These are phyloP conservation scores for Cryptops parisi DNA, from an alignment of 2,888 invertebrate species.

Conservation along the genomic window DNA sequence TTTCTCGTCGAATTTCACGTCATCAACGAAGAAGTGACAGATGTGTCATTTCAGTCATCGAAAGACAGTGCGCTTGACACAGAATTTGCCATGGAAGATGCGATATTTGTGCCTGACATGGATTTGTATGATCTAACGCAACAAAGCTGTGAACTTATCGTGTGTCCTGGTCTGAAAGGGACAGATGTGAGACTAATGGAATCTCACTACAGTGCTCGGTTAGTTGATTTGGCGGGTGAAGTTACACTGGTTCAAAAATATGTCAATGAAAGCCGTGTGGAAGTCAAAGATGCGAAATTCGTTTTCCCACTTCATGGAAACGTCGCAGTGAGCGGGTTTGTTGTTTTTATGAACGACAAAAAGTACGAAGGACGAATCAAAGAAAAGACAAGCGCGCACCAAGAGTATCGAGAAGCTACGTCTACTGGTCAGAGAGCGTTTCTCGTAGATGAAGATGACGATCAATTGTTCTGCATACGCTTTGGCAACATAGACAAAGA, in stretches of 20 bases:
- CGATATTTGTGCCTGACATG: too few species aligned
- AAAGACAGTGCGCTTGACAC: too few species aligned
- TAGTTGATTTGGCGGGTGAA: conserved; percentile 12
- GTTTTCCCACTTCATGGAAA: conserved; percentile 33
- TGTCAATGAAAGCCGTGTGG: background rate
- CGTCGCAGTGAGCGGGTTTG: conserved; percentile 34
- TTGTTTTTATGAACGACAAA: conserved; percentile 34
- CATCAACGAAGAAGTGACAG: background rate
- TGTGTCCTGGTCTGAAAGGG: background rate
- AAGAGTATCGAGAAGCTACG: conserved; percentile 32
- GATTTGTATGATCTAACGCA: background rate
- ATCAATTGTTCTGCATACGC: conserved; percentile 32
- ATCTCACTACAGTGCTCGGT: too few species aligned
- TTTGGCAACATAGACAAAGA: conserved; percentile 33
- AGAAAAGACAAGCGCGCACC: conserved; percentile 32
- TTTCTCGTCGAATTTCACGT: background rate
- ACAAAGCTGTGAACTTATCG: background rate
- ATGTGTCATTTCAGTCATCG: too few species aligned
- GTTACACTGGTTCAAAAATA: conserved; percentile 18
- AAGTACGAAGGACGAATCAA: conserved; percentile 33
- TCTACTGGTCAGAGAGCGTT: conserved; percentile 34
- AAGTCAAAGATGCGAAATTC: conserved; percentile 33
- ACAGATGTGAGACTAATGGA: background rate
- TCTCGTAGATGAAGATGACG: conserved; percentile 31
- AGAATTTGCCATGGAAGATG: too few species aligned